phyloP scores from a whole-genome alignment of 1,140 invertebrate species.

The Globodera rostochiensis region DNA sequence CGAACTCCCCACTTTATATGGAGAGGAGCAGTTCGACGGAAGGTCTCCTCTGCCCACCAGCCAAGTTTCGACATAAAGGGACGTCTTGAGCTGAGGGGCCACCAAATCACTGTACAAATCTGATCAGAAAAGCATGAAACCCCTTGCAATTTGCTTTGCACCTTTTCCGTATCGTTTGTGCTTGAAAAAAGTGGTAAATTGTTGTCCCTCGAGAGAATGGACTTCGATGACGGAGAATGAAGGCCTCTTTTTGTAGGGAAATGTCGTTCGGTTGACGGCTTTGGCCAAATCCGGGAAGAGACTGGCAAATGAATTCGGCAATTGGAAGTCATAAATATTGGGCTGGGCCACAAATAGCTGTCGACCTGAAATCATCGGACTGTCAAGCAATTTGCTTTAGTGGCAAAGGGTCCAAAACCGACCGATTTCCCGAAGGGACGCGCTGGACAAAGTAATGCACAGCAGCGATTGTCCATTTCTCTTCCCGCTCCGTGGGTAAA shows the following conservation, averaged over 20 bases:
- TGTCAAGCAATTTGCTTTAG: neutral
- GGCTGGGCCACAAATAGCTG: slow-evolving; percentile 27
- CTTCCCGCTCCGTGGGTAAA: slow-evolving; percentile 63
- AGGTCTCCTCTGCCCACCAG: slow-evolving; percentile 73
- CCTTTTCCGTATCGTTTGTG: slow-evolving; percentile 48
- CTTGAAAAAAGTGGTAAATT: slow-evolving; percentile 44
- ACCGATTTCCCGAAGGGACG: slow-evolving; percentile 76
- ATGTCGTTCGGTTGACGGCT: slow-evolving; percentile 31
- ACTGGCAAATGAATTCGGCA: slow-evolving; percentile 27
- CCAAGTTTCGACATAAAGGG: slow-evolving; percentile 84
- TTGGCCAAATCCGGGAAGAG: slow-evolving; percentile 40
- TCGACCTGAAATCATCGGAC: slow-evolving; percentile 29
- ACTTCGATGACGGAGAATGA: slow-evolving; percentile 33
- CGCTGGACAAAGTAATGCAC: slow-evolving; percentile 76
- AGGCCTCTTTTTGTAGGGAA: slow-evolving; percentile 6
- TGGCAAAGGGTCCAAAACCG: slow-evolving; percentile 22
- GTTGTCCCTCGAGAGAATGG: slow-evolving; percentile 13
- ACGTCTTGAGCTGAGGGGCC: slow-evolving; percentile 74
- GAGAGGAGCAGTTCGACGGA: slow-evolving; percentile 61
- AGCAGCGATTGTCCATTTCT: slow-evolving; percentile 83
- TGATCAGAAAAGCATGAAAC: slow-evolving; percentile 52
- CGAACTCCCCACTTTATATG: neutral
- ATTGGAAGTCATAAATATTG: slow-evolving; percentile 39
- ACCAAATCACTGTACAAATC: slow-evolving; percentile 83
- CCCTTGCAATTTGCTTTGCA: neutral